Evolutionary conservation across 2,888 invertebrate genomes (phyloP), one percentile per base, ranked within the genome.

Genomic region (Zeuzera pyrina): DNA sequence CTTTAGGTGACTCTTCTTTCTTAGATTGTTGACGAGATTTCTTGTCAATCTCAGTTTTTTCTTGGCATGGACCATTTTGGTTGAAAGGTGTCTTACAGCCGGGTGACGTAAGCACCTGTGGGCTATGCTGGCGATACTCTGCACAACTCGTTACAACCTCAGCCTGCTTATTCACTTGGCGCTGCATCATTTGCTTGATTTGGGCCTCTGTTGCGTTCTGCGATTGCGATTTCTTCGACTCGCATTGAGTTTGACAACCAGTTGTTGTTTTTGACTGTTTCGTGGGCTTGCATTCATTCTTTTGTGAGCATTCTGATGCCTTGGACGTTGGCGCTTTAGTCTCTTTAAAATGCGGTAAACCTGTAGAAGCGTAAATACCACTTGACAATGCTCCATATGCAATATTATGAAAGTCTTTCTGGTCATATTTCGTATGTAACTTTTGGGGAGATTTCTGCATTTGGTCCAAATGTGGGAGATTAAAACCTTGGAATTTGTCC

Each of bases 371-470:
- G 37, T 84, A 84, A 2, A 81, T 53, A 3, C 73, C 70, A 6
- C 76, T 56, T 1, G 81, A 71, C 8, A 83, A 46, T 5, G 81
- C 72, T 0, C 83, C 74, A 41, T 84, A 84, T 1, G 83, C 70
- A 13, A 84, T 69, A 35, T 79, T 79, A 38, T 79, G 78, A 30
- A 81, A 79, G 35, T 84, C 84, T 39, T 83, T 83, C 42, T 84
- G 84, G 36, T 78, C 77, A 41, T 74, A 78, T 44, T 77, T 77
- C 1, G 86, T 74, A 35, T 86, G 86, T 34, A 87, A 67, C 42
- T 85, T 85, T 38, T 87, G 88, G 5, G 88, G 87, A 0, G 85
- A 86, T 43, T 88, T 88, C 39, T 87, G 87, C 55, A 84, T 79
- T 38, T 85, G 77, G 36, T 88, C 88, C 30, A 87, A 59, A 41